Base-by-base conservation (phyloP, 2,113 vertebrate genomes). In the Sceloporus undulatus region DNA sequence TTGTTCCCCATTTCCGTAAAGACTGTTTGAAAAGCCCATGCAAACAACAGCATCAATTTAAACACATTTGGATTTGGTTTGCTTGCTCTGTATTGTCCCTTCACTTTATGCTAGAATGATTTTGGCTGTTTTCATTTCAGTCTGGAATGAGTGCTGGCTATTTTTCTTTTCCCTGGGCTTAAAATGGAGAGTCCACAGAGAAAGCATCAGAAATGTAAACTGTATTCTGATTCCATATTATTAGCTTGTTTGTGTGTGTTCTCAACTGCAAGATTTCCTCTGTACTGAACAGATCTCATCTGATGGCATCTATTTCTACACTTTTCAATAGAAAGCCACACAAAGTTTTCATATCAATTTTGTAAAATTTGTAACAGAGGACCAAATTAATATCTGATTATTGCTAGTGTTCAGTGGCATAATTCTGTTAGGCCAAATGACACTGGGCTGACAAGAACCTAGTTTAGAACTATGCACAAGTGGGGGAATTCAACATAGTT, bases 61-160 rank as follows among this genome's bases (percentile, higher is more conserved):
- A 91, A 90, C n/a, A n/a, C 90, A 40, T 90, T 94, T 93, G 91
- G 87, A 91, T 92, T 92, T 91, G 86, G 62, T 91, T 92, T 94
- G 1, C 82, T 93, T 92, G 79, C 34, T 91, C 79, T 27, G 5
- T 88, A 88, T 91, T 94, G 87, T 93, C 91, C 90, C 89, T 90
- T 92, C 91, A 73, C 92, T 93, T 93, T 93, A 92, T 0, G 8
- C 87, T 88, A 91, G 85, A 94, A 86, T 90, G 91, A 93, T 87
- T 91, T 94, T 94, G 91, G 89, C 91, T 93, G 91, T 87, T 95
- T 93, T 91, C 91, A 93, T 94, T 94, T 92, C 87, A 89, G 38
- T 86, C 81, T 94, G 90, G 86, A 94, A 88, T 89, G 76, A 34
- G 0, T 79, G 70, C 27, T 92, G 79, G 48, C 68, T 85, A 80